Conservation (phyloP, 1,140 invertebrate genomes). For the Tetraneura akinire region DNA sequence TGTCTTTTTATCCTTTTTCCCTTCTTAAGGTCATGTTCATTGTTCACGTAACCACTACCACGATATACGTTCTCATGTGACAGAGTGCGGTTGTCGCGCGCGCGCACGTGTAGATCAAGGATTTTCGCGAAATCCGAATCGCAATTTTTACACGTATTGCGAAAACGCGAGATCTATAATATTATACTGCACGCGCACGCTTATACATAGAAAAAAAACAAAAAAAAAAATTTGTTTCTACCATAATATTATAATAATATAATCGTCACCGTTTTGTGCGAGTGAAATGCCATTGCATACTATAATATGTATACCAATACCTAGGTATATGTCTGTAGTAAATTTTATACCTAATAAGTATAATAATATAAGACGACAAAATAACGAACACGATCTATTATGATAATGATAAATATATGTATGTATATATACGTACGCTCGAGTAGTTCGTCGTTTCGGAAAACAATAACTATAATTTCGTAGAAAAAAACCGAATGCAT, state of each 20-base stretch:
- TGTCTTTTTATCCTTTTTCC: slow-evolving; percentile 10
- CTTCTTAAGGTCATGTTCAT: slow-evolving; percentile 27
- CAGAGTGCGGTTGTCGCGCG: neutral
- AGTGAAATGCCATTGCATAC: neutral
- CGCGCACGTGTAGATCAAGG: slow-evolving; percentile 30
- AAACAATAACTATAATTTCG: slow-evolving; percentile 20
- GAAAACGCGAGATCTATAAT: slow-evolving; percentile 29
- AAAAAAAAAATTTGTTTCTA: too few relatives aligned
- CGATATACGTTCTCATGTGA: too few relatives aligned
- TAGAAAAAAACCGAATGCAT: neutral
- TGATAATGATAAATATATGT: neutral
- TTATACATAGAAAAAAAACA: too few relatives aligned
- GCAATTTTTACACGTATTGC: slow-evolving; percentile 37
- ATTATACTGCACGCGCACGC: neutral
- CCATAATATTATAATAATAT: neutral
- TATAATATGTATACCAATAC: too few relatives aligned
- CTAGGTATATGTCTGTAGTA: too few relatives aligned
- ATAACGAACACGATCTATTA: too few relatives aligned
- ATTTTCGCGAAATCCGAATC: slow-evolving; percentile 39
- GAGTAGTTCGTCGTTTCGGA: neutral
- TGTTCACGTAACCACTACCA: slow-evolving; percentile 3
- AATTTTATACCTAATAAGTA: too few relatives aligned
- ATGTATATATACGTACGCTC: neutral
- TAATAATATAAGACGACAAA: too few relatives aligned
- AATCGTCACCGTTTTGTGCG: neutral